Evolutionary conservation across 2,888 invertebrate species (phyloP).

Genomic region (Lepidochrysops patricia): DNA sequence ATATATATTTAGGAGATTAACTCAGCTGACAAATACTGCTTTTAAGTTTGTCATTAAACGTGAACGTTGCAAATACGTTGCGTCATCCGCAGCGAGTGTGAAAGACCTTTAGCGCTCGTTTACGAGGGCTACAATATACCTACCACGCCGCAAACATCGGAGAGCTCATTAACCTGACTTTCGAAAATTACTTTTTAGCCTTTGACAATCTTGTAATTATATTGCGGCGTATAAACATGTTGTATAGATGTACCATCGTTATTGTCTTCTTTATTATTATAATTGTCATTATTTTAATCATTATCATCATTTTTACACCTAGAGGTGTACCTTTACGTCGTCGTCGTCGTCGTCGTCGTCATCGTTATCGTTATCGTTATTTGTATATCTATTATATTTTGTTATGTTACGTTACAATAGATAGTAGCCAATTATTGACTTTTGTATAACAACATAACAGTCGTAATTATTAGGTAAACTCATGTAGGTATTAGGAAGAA

Average conservation of each 20-base stretch:
- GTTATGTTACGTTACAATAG: no score
- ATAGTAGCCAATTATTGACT: no score
- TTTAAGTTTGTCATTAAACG: neutral
- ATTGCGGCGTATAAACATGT: neutral
- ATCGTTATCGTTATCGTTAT: no score
- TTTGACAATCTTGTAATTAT: neutral
- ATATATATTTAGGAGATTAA: no score
- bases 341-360: neutral
- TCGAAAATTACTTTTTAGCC: neutral
- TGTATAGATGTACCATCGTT: neutral
- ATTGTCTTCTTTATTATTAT: no score
- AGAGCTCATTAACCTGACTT: slow-evolving; percentile 3
- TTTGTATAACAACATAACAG: no score
- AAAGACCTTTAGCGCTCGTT: neutral
- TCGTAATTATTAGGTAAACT: no score
- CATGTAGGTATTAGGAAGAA: no score
- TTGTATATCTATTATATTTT: no score
- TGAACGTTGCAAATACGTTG: neutral
- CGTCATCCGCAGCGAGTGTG: neutral
- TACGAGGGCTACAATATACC: neutral
- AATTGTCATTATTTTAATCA: neutral
- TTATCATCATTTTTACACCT: no score
- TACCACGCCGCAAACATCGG: neutral
- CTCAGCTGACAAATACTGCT: no score
- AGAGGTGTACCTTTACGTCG: no score